Base-by-base conservation (phyloP, 2,888 invertebrate species). In the Drosophila niveifrons region DNA sequence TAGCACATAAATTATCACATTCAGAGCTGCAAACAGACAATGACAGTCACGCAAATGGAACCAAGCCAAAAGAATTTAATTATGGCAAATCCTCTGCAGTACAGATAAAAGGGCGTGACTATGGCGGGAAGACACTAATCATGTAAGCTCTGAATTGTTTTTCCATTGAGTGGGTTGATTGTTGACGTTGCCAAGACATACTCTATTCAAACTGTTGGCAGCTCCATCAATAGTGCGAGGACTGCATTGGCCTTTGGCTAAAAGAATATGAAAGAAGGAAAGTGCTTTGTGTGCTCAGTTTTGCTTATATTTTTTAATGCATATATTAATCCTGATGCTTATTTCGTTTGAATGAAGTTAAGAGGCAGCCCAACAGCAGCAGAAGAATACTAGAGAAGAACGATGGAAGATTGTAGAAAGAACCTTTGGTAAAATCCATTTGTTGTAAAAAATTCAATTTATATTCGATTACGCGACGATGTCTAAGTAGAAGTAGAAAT, bases 391-490 rank as follows among this genome's bases (percentile, higher is more conserved):
- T 18, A 36, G 10, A 17, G 34, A 36, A 41, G 31, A 56, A 58
- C 36, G 55, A 67, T 61, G 39, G 17, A 44, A 39, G 46, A 74
- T 23, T 4, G 6, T 23, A 23, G 23, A 23, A 23, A 23, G 61
- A 75, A 64, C 69, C 71, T 82, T 82, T 72, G 75, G 80, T 43
- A 72, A 85, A 88, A 85, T 82, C 82, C 86, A 88, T 82, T 82
- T 79, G 70, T 88, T 82, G 82, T 79, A 63, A 70, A 78, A 82
- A 82, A 82, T 88, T 82, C 82, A 82, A 82, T 82, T 82, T 82
- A 82, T 82, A 82, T 82, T 82, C 82, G 88, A 82, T 82, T 82
- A 88, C 83, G 80, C 86, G 86, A 79, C 80, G 88, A 75, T 82
- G 82, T 88, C 82, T 82, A 82, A 82, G 88, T 85, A 82, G 63